Evolutionary conservation across 1,140 invertebrate species (phyloP).

Genomic region (Heliconius melpomene): DNA sequence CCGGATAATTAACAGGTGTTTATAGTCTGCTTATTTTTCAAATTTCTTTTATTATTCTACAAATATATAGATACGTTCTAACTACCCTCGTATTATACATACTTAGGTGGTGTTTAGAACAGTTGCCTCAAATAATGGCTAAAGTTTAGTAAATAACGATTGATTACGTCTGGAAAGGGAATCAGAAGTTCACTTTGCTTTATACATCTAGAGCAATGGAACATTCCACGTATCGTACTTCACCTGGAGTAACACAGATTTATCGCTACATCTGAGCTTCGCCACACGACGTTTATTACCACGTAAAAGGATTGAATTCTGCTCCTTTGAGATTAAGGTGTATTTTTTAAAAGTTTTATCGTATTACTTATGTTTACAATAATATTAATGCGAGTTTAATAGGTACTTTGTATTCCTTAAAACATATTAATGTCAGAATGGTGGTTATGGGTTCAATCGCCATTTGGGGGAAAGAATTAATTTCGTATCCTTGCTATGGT

Average conservation of each 20-base stretch:
- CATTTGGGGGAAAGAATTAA: no score
- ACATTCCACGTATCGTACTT: conserved; percentile 22
- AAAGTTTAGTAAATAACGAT: conserved; percentile 3
- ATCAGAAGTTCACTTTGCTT: conserved; percentile 22
- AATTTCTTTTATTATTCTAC: no score
- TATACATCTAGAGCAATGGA: conserved; percentile 6
- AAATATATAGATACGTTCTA: no score
- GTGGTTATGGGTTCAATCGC: no score
- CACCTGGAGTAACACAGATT: conserved; percentile 31
- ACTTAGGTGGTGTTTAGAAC: neutral
- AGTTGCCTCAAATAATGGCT: neutral
- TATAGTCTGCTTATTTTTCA: no score
- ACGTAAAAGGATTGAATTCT: conserved; percentile 36
- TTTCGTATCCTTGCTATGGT: no score
- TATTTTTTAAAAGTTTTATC: neutral
- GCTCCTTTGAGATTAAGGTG: conserved; percentile 2
- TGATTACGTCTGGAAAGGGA: neutral
- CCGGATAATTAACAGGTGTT: no score
- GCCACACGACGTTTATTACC: conserved; percentile 26
- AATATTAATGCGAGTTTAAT: neutral
- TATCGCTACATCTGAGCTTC: conserved; percentile 33
- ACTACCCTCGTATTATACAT: neutral
- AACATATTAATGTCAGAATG: no score
- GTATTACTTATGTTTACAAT: neutral
- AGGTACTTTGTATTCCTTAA: no score